Conservation (phyloP, 1,140 invertebrate genomes). For the Listronotus bonariensis region DNA sequence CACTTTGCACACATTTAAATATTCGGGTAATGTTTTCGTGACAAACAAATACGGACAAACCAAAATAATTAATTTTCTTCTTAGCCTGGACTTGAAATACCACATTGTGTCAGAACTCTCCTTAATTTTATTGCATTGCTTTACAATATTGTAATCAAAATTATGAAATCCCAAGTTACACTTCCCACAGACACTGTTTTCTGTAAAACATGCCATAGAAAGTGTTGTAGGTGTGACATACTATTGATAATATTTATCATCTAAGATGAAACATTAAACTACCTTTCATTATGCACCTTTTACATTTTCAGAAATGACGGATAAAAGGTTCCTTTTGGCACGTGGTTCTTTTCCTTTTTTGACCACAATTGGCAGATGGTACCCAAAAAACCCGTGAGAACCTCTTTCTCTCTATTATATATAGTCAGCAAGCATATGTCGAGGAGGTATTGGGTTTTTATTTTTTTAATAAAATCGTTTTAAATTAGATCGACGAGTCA, state of each 20-base stretch:
- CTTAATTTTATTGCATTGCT: conserved; percentile 33
- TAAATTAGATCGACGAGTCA: conserved; percentile 24
- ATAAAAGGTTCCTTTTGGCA: conserved; percentile 35
- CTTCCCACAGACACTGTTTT: conserved; percentile 36
- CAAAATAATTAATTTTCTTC: conserved; percentile 23
- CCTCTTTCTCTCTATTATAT: conserved; percentile 34
- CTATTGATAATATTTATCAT: conserved; percentile 30
- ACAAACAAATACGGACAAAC: too few species aligned
- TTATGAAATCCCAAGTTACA: conserved; percentile 39
- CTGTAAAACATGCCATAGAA: conserved; percentile 32
- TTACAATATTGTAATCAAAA: conserved; percentile 32
- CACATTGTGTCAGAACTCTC: conserved; percentile 28
- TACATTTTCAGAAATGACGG: conserved; percentile 25
- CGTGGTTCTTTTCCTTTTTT: conserved; percentile 34
- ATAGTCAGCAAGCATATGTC: conserved; percentile 21
- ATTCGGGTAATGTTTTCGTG: too few species aligned
- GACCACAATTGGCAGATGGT: conserved; percentile 34
- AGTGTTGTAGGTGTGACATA: conserved; percentile 33
- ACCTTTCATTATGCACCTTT: conserved; percentile 28
- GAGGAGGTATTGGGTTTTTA: conserved; percentile 24
- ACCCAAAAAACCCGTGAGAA: conserved; percentile 36
- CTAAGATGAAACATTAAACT: conserved; percentile 25
- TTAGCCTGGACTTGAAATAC: conserved; percentile 20
- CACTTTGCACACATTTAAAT: too few species aligned
- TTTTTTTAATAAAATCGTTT: conserved; percentile 28